phyloP scores from a whole-genome alignment of 37 sponge, comb jelly and placozoan species.

The Haliclona indistincta region DNA sequence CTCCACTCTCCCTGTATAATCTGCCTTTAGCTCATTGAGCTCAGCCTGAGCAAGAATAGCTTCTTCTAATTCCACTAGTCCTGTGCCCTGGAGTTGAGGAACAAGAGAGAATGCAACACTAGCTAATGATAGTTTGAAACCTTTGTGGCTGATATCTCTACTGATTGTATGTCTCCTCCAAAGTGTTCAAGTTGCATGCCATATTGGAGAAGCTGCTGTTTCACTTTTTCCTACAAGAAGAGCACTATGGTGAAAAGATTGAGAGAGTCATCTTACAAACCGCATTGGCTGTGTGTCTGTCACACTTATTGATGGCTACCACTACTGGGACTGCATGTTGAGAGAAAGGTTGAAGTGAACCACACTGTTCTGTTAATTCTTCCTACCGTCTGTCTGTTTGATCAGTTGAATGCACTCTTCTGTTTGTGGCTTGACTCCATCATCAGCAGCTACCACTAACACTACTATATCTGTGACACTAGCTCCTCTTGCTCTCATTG shows the following conservation, averaged over 20 bases:
- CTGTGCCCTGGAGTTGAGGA: conserved; percentile 28
- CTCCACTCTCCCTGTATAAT: conserved; percentile 60
- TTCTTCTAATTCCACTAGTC: conserved; percentile 64
- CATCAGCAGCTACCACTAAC: conserved; percentile 93
- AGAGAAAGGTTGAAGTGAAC: background rate
- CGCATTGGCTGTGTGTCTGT: conserved; percentile 55
- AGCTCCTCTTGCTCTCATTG: conserved; percentile 87
- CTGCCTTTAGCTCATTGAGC: conserved; percentile 48
- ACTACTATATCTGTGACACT: conserved; percentile 85
- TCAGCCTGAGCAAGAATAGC: conserved; percentile 76
- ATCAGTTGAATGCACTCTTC: conserved; percentile 78
- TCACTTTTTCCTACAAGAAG: conserved; percentile 38
- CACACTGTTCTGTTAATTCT: background rate
- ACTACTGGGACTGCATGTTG: conserved; percentile 77
- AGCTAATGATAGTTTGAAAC: conserved; percentile 26
- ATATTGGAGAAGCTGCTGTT: conserved; percentile 63
- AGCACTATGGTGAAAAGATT: background rate
- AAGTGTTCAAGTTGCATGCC: conserved; percentile 81
- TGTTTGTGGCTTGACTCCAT: conserved; percentile 92
- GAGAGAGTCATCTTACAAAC: conserved; percentile 33
- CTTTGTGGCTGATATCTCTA: conserved; percentile 86
- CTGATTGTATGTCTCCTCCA: conserved; percentile 83
- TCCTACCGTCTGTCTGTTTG: conserved; percentile 55
- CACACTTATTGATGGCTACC: conserved; percentile 95
- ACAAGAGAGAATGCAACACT: background rate